Percentiles rank a stretch among this genome's conserved stretches.
Conservation (phyloP, 2,113 vertebrate species). For the Pristiophorus japonicus region DNA sequence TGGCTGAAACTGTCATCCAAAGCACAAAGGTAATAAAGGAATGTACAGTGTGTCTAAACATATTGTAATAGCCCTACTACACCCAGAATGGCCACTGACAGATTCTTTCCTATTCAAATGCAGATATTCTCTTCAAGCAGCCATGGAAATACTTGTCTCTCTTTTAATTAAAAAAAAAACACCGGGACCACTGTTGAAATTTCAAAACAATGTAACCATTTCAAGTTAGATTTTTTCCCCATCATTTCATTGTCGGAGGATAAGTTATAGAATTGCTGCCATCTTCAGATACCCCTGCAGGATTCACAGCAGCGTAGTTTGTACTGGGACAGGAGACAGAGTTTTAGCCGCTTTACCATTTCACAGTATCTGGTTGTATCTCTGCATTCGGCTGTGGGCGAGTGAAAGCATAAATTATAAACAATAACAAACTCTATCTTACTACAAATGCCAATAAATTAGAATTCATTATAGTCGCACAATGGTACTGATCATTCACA, state of each 20-base stretch:
- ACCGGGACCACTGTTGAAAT: background rate
- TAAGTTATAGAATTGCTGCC: background rate
- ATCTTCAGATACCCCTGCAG: conserved; percentile 75
- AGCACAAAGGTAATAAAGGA: background rate
- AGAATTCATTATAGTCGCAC: background rate
- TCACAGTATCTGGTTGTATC: conserved; percentile 93
- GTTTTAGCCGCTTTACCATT: conserved; percentile 85
- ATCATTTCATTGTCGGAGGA: background rate
- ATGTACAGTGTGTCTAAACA: background rate
- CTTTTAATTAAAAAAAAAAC: background rate
- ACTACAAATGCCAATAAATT: background rate
- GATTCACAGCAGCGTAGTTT: conserved; percentile 85
- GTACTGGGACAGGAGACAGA: conserved; percentile 84
- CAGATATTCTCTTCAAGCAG: background rate
- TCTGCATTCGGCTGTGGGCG: conserved; percentile 70
- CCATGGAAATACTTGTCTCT: background rate
- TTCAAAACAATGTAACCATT: background rate
- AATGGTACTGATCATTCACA: background rate
- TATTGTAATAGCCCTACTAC: background rate
- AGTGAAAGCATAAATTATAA: conserved; percentile 42
- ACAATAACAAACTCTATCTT: background rate
- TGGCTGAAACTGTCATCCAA: background rate
- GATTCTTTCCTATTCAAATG: background rate
- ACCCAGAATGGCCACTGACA: background rate
- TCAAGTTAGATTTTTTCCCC: background rate